phyloP scores from a whole-genome alignment of 2,888 invertebrate species.

The Reticulitermes lucifugus region DNA sequence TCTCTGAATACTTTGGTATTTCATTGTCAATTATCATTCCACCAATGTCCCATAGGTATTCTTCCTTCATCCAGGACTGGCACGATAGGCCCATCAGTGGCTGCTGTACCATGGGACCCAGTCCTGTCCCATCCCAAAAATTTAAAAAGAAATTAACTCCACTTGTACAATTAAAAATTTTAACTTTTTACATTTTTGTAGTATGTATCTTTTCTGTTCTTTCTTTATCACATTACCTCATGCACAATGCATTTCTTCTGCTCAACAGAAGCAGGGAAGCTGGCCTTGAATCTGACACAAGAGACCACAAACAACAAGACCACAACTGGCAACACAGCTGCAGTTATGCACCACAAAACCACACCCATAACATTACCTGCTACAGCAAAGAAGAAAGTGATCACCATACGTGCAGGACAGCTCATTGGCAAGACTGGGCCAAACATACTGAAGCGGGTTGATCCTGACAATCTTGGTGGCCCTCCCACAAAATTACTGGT shows the following conservation, averaged over 20 bases:
- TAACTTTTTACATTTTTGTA: no score
- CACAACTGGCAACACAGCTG: constrained; percentile 57
- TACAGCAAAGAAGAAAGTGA: constrained; percentile 62
- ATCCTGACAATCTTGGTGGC: constrained; percentile 7
- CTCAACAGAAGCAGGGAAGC: constrained; percentile 77
- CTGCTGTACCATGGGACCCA: no score
- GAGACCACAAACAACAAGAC: constrained; percentile 56
- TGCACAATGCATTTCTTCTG: neutral
- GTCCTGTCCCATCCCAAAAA: no score
- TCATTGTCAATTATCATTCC: no score
- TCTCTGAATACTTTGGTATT: no score
- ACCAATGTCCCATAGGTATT: no score
- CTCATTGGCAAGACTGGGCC: constrained; percentile 58
- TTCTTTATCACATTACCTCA: no score
- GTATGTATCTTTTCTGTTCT: no score
- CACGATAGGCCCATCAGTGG: no score
- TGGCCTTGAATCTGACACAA: constrained; percentile 72
- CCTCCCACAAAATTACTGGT: constrained; percentile 44
- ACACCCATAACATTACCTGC: constrained; percentile 47
- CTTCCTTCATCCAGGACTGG: no score
- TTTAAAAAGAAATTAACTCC: no score
- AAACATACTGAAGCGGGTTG: constrained; percentile 51
- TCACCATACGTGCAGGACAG: constrained; percentile 68
- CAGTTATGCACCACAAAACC: constrained; percentile 57
- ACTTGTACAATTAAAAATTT: no score